A percentile compares a stretch with the other conserved stretches of the same genome.
These are phyloP conservation scores for Platerodrilus igneus DNA, from an alignment of 2,888 invertebrate species.

Conservation along the genomic window DNA sequence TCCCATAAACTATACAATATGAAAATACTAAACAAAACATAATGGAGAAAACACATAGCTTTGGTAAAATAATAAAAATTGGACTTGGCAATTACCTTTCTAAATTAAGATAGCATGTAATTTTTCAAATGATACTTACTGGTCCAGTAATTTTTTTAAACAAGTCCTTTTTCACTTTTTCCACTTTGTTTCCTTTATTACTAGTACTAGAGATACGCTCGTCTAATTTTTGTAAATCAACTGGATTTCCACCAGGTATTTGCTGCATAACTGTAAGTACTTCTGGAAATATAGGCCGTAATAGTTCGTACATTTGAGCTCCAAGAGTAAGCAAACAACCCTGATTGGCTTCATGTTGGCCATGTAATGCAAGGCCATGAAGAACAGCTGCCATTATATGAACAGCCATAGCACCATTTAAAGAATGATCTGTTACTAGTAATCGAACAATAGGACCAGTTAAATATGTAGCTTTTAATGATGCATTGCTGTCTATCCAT, in stretches of 20 bases:
- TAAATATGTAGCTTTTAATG: constrained; percentile 72
- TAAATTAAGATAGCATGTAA: too few relatives aligned
- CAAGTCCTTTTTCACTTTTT: constrained; percentile 85
- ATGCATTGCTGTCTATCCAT: constrained; percentile 83
- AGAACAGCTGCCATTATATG: constrained; percentile 70
- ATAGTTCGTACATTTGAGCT: constrained; percentile 78
- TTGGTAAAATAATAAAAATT: too few relatives aligned
- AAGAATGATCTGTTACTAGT: constrained; percentile 58
- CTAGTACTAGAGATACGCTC: constrained; percentile 68
- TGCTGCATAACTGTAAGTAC: constrained; percentile 67
- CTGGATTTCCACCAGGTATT: constrained; percentile 76
- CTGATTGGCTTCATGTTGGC: constrained; percentile 86
- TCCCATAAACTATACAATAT: too few relatives aligned
- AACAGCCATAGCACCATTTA: constrained; percentile 63
- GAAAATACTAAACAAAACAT: too few relatives aligned
- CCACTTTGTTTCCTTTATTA: constrained; percentile 72
- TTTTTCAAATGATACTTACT: too few relatives aligned
- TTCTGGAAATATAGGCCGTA: constrained; percentile 71
- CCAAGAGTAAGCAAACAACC: constrained; percentile 74
- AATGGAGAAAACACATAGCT: too few relatives aligned
- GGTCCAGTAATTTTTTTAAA: constrained; percentile 84
- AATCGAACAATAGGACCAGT: constrained; percentile 68
- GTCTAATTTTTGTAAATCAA: constrained; percentile 79
- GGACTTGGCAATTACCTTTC: too few relatives aligned
- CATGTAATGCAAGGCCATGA: constrained; percentile 75